phyloP scores from a whole-genome alignment of 2,888 invertebrate genomes.

The Atrina japonica region DNA sequence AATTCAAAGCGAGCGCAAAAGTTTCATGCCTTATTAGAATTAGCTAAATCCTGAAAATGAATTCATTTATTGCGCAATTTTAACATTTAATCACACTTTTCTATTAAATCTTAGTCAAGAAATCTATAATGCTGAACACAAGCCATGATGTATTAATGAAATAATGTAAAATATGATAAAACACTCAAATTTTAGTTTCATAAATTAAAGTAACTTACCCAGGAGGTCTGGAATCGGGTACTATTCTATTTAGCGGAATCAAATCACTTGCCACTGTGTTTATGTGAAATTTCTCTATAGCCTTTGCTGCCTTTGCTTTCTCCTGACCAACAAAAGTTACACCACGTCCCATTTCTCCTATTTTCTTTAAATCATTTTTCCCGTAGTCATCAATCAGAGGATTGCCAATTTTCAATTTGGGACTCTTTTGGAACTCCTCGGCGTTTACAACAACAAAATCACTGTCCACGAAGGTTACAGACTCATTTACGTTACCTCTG shows the following conservation, averaged over 20 bases:
- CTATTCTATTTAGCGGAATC: slow-evolving; percentile 67
- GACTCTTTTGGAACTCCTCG: slow-evolving; percentile 52
- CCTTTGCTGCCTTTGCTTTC: slow-evolving; percentile 37
- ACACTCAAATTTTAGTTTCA: no score
- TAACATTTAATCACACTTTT: no score
- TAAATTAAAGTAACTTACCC: no score
- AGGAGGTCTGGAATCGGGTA: slow-evolving; percentile 69
- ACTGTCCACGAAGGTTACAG: not conserved
- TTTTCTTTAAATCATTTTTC: slow-evolving; percentile 52
- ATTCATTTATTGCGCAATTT: no score
- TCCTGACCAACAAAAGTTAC: slow-evolving; percentile 55
- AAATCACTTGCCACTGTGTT: slow-evolving; percentile 68
- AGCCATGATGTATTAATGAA: no score
- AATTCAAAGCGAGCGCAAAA: no score
- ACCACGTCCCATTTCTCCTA: slow-evolving; percentile 64
- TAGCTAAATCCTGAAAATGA: no score
- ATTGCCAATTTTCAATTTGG: slow-evolving; percentile 57
- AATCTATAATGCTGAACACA: no score
- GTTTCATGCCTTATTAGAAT: no score
- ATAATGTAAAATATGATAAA: no score
- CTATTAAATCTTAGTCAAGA: no score
- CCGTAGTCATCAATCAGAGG: slow-evolving; percentile 65
- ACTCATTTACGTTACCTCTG: not conserved
- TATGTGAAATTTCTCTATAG: slow-evolving; percentile 53
- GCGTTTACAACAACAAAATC: slow-evolving; percentile 35